Evolutionary conservation across 1,140 invertebrate genomes (phyloP).

Genomic region (Drosophila sechellia): DNA sequence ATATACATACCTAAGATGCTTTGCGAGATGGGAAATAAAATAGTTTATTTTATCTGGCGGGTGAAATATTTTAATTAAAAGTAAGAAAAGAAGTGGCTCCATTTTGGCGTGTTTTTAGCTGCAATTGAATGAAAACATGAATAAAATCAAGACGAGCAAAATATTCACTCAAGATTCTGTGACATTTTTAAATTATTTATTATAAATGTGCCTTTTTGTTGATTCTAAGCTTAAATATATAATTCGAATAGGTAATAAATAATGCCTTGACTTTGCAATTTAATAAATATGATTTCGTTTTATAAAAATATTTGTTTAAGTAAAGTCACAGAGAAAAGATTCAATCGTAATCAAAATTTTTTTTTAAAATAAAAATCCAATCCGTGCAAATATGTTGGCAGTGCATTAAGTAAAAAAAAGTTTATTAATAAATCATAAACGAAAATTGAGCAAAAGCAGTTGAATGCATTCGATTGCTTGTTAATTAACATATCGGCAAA

Average conservation of each 20-base stretch:
- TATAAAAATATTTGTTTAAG: constrained; percentile 23
- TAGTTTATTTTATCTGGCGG: background rate
- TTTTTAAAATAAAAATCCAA: constrained; percentile 2
- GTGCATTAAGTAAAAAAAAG: constrained; percentile 11
- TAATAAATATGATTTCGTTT: background rate
- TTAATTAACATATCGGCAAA: constrained; percentile 77
- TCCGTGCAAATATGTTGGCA: constrained; percentile 11
- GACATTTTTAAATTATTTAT: background rate
- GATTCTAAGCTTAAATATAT: too few relatives aligned
- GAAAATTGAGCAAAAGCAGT: constrained; percentile 15
- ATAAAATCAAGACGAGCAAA: background rate
- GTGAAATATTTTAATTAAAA: constrained; percentile 32
- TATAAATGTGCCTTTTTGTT: background rate
- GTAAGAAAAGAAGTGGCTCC: background rate
- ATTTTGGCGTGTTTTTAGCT: background rate
- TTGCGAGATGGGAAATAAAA: constrained; percentile 6
- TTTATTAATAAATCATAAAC: constrained; percentile 39
- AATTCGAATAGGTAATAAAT: too few relatives aligned
- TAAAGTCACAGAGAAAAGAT: constrained; percentile 27
- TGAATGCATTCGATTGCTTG: constrained; percentile 54
- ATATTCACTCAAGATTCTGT: background rate
- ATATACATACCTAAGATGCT: background rate
- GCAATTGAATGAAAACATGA: background rate
- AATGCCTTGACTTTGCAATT: background rate
- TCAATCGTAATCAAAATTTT: background rate